Conservation (phyloP, 2,797 vertebrate genomes). For the Scleropages formosus region DNA sequence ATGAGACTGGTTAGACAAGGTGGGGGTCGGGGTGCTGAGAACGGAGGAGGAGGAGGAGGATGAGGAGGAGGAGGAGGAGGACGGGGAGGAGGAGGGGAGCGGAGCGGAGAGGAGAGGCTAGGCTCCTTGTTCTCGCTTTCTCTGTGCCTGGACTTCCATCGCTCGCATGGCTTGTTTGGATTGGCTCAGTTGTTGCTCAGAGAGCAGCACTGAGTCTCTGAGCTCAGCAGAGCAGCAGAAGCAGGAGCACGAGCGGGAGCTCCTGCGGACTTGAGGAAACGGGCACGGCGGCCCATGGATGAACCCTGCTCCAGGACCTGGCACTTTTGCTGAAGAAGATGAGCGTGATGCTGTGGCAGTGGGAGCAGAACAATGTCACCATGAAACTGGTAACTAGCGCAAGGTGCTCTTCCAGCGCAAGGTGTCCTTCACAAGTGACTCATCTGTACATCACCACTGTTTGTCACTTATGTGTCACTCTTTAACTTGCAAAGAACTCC, state of each 20-base stretch:
- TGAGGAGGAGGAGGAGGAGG: constrained; percentile 35
- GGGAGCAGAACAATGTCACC: constrained; percentile 84
- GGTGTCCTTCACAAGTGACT: neutral
- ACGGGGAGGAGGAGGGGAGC: constrained; percentile 40
- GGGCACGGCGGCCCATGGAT: neutral
- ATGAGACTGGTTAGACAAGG: constrained; percentile 58
- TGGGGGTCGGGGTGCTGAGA: constrained; percentile 45
- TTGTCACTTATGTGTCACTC: too few relatives aligned
- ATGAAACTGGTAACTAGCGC: constrained; percentile 88
- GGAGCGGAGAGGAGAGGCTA: neutral
- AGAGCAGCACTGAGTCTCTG: neutral
- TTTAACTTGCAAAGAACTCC: too few relatives aligned
- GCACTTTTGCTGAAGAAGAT: constrained; percentile 77
- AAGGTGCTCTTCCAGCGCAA: neutral
- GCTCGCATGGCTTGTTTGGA: constrained; percentile 38
- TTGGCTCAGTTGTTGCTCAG: constrained; percentile 31
- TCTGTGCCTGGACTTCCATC: constrained; percentile 49
- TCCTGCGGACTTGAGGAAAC: neutral
- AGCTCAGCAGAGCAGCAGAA: neutral
- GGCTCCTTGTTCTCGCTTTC: constrained; percentile 30
- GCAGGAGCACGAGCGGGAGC: neutral
- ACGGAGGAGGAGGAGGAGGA: neutral
- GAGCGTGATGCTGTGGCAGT: constrained; percentile 85
- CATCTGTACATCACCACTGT: too few relatives aligned
- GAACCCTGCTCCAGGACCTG: constrained; percentile 27